Base-by-base conservation (phyloP, 2,888 invertebrate species). In the Sisyra terminalis region DNA sequence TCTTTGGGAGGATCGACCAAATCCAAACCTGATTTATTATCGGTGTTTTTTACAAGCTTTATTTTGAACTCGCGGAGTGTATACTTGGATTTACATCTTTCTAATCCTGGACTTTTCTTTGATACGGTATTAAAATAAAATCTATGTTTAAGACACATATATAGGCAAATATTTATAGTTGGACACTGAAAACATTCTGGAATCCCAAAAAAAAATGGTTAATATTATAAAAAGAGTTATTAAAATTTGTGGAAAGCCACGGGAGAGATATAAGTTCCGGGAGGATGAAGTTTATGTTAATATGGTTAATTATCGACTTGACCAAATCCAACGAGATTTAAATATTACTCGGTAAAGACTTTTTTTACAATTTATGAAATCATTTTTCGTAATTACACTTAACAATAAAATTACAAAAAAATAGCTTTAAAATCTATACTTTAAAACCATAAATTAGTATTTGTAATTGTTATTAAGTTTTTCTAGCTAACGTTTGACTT, bases 101-200 rank as follows among this genome's bases (percentile, higher is more conserved):
- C 29, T 31, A 30, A 30, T 40, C 40, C 40, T 2, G 40, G 40
- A 29, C 8, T 40, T 13, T 40, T 40, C 15, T n/a, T 13, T 1
- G 17, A 40, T 40, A 15, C 40, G 3, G 40, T 40, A 40, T 9
- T 29, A 7, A 17, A 10, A 16, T 2, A 38, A 9, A 15, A 10
- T 34, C 3, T 14, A 8, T 8, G 13, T 34, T 34, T 15, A 11
- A 14, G 8, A 11, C 11, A 34, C 11, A n/a, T n/a, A n/a, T 11
- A 7, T 3, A n/a, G 13, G 15, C 11, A 11, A 3, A 7, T 3
- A 34, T 34, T 34, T 34, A 31, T n/a, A 34, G 34, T 8, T 34
- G 3, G 13, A 34, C 3, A 34, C 34, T n/a, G 34, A 34, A 14
- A 15, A 34, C 8, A 11, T 34, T 14, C 10, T n/a, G 8, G 15